phyloP scores from a whole-genome alignment of 2,888 invertebrate genomes.

The Biston betularia region DNA sequence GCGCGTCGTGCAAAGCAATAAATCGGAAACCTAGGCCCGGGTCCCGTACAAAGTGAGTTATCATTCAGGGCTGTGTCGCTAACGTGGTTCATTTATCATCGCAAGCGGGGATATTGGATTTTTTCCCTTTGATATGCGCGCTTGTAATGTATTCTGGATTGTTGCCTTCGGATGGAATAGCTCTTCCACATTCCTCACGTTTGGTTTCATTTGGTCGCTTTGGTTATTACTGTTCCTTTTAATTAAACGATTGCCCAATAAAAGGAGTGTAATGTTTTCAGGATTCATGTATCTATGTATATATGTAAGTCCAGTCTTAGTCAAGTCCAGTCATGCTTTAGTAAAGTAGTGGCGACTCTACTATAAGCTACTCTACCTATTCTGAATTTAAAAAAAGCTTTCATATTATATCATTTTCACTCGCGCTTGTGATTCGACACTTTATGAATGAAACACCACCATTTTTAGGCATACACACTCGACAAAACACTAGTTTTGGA shows the following conservation, averaged over 20 bases:
- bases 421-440: too few species aligned
- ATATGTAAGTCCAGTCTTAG: too few species aligned
- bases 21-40: constrained; percentile 33
- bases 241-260: not conserved
- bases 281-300: too few species aligned
- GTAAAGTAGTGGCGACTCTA: too few species aligned
- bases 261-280: too few species aligned
- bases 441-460: too few species aligned
- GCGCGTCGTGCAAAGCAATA: constrained; percentile 28
- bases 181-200: constrained; percentile 33
- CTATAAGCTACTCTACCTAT: too few species aligned
- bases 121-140: constrained; percentile 56
- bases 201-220: constrained; percentile 33
- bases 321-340: too few species aligned
- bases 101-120: constrained; percentile 67
- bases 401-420: too few species aligned
- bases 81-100: constrained; percentile 75
- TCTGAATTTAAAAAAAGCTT: too few species aligned
- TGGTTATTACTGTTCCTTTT: not conserved
- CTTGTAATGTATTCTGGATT: constrained; percentile 46
- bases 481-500: too few species aligned
- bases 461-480: too few species aligned
- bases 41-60: constrained; percentile 44
- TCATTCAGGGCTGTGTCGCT: constrained; percentile 58
- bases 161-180: constrained; percentile 39